Conservation (phyloP, 2,888 invertebrate genomes). For the Stratiomys singularior region DNA sequence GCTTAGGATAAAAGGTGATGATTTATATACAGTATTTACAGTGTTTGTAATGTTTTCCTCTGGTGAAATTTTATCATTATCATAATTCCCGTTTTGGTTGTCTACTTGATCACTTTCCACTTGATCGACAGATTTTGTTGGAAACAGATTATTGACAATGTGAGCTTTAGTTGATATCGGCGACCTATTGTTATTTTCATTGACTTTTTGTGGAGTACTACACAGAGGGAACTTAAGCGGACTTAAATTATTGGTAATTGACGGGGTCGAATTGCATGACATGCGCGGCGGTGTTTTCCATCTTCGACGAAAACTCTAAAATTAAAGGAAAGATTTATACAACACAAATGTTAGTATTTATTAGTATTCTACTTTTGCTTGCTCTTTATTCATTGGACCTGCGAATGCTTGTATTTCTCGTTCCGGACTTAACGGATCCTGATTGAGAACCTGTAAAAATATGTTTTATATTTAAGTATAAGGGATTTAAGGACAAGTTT, state of each 20-base stretch:
- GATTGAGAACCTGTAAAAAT: constrained; percentile 70
- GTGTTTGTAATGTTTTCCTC: neutral
- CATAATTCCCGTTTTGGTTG: constrained; percentile 35
- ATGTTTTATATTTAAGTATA: constrained; percentile 9
- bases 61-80: neutral
- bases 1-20: neutral
- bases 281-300: constrained; percentile 86
- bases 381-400: constrained; percentile 86
- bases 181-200: constrained; percentile 41
- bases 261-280: constrained; percentile 54
- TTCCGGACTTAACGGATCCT: constrained; percentile 75
- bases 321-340: constrained; percentile 36
- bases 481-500: constrained; percentile 34
- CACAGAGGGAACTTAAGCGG: constrained; percentile 39
- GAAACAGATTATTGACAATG: constrained; percentile 24
- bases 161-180: constrained; percentile 29
- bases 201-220: constrained; percentile 23
- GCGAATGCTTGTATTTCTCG: constrained; percentile 87
- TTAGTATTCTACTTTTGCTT: constrained; percentile 67
- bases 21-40: neutral
- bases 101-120: constrained; percentile 32
- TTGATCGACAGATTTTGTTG: constrained; percentile 45
- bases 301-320: constrained; percentile 72
- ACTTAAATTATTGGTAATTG: constrained; percentile 54
- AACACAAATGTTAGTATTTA: neutral